Evolutionary conservation across 2,888 invertebrate genomes (phyloP).

Genomic region (Eupeodes luniger): DNA sequence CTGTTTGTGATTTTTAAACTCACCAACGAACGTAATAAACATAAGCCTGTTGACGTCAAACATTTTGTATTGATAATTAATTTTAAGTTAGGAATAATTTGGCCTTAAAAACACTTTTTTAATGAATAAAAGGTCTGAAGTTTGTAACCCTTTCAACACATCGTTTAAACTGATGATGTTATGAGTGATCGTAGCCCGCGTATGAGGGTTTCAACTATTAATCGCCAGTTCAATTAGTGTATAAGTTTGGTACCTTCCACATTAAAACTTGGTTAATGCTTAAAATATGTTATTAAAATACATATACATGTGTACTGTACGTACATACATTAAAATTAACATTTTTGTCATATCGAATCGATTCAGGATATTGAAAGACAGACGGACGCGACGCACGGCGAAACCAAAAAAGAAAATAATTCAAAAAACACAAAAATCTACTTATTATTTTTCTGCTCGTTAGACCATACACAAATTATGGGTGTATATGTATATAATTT

Average conservation of each 20-base stretch:
- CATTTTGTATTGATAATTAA: too few relatives aligned
- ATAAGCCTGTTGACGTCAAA: too few relatives aligned
- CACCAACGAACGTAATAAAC: too few relatives aligned
- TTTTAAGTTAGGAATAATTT: too few relatives aligned
- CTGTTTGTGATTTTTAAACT: too few relatives aligned
- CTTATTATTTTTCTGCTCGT: not conserved
- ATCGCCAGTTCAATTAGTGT: not conserved
- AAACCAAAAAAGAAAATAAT: not conserved
- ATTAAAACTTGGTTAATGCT: not conserved
- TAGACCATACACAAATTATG: not conserved
- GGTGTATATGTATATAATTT: not conserved
- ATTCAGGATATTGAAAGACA: not conserved
- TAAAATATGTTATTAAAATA: conserved; percentile 7
- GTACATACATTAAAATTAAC: not conserved
- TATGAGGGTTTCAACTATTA: not conserved
- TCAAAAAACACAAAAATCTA: not conserved
- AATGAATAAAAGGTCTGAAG: too few relatives aligned
- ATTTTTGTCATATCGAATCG: not conserved
- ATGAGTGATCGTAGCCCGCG: not conserved
- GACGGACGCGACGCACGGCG: too few relatives aligned
- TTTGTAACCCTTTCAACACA: too few relatives aligned
- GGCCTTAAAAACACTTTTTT: too few relatives aligned
- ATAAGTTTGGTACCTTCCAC: not conserved
- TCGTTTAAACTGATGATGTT: too few relatives aligned
- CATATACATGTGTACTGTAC: too few relatives aligned